Base-by-base conservation (phyloP, 1,140 invertebrate species). In the Sycophaga agraensis region DNA sequence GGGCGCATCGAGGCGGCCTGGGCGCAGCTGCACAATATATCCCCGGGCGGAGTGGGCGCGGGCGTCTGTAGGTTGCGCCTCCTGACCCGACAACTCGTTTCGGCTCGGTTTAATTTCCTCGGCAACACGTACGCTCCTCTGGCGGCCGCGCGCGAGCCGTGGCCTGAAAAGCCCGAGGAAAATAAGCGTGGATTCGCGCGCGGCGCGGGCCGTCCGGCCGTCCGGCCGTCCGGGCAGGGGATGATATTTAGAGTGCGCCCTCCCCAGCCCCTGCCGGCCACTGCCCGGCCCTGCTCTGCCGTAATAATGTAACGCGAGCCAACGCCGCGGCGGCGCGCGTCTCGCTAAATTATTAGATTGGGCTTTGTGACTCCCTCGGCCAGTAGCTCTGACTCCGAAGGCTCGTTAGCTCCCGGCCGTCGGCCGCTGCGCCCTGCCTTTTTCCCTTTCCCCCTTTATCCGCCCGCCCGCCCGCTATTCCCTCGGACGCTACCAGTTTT, bases 331-430 rank as follows among this genome's bases (percentile, higher is more conserved):
- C 43, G 16, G 21, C 2, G 45, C 37, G 40, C 37, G 54, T 42
- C 46, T 64, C 59, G 66, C 65, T 70, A 67, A 69, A 68, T 70
- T 68, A 69, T 69, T 70, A 67, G 61, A 69, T 67, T 69, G 45
- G 28, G 16, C 28, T 21, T 64, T 58, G 28, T 14, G 65, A 45
- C 49, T 64, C 22, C 26, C n/a, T 39, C 19, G 34, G n/a, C 58
- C 45, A 19, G 53, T 40, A 59, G 24, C 51, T 59, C 43, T 54
- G 19, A 22, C 46, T 59, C 26, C 51, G 37, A 19, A 28, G 42
- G 46, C 48, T 57, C 58, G 51, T 64, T 65, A 68, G 65, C 56
- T 39, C 19, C 11, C 28, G 28, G 1, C 46, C 21, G 19, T 16
- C 48, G 9, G 17, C 39, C n/a, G 6, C 26, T 58, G 16, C n/a